Conservation (phyloP, 1,140 invertebrate genomes). For the Brachionus manjavacas region DNA sequence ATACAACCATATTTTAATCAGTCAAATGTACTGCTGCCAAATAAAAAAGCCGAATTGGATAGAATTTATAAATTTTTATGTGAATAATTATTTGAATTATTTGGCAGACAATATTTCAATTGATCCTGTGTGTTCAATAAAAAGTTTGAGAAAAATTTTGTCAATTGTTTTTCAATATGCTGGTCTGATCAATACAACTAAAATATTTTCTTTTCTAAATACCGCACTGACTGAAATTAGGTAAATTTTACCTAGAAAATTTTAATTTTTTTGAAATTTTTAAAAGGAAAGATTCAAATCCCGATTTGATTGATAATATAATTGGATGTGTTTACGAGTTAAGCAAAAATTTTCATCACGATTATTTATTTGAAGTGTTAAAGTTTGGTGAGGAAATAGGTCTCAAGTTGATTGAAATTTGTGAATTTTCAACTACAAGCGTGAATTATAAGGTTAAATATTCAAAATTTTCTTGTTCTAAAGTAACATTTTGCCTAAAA, state of each 20-base stretch:
- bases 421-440: background rate
- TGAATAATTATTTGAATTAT: conserved; percentile 28
- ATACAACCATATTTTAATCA: background rate
- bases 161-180: background rate
- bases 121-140: background rate
- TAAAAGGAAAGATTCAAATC: conserved; percentile 9
- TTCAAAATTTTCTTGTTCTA: background rate
- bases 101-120: background rate
- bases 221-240: background rate
- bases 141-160: background rate
- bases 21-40: background rate
- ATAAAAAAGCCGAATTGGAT: conserved; percentile 8
- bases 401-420: background rate
- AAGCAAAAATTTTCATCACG: background rate
- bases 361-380: background rate
- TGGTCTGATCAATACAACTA: background rate
- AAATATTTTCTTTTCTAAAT: background rate
- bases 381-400: background rate
- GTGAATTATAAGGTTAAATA: background rate
- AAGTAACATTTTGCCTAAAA: background rate
- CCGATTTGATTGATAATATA: background rate
- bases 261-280: background rate
- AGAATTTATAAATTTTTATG: conserved; percentile 12
- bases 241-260: background rate
- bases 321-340: background rate